Evolutionary conservation across 1,140 invertebrate species (phyloP), one percentile per base, ranked within the genome.

Genomic region (Bemisia tabaci): DNA sequence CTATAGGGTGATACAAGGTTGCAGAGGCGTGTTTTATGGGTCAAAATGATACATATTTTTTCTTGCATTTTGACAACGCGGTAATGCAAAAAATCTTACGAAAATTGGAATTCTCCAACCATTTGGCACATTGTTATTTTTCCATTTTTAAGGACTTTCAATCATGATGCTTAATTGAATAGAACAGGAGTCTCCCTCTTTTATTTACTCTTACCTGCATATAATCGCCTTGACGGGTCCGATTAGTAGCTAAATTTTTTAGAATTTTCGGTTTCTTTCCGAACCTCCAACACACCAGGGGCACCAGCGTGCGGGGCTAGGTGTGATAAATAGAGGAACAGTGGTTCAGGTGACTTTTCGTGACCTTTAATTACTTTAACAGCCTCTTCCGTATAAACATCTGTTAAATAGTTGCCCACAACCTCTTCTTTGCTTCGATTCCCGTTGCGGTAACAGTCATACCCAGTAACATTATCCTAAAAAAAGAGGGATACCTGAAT

Each of bases 261-360:
- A 0, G 93, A 78, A 71, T 85, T 83, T 66, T 88, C 84, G 9
- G 80, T 70, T 1, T 83, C 84, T 23, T 84, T 84, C 79, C 0
- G 89, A 88, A 0, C 91, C 90, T 78, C 94, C 88, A 26, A 94
- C 0, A 62, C 60, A 77, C 75, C 72, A 87, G 68, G 72, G 1
- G 27, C 88, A 5, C 82, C 90, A 0, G 86, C 82, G 75, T 95
- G 92, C 0, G 87, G 86, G 0, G 92, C 91, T 59, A 90, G 80
- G 74, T 94, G 90, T 0, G 85, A 82, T 26, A 95, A 69, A 70
- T 90, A 85, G n/a, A 95, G 75, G 73, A 94, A 94, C 65, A 95
- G 74, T 0, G 91, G 90, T 17, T 74, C 72, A 0, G 62, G 65
- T 0, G 66, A 68, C 21, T 74, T 68, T 61, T 79, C 71, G 69